Percentiles rank a stretch among this genome's conserved stretches.
Conservation (phyloP, 1,140 invertebrate species). For the Drosophila mojavensis region DNA sequence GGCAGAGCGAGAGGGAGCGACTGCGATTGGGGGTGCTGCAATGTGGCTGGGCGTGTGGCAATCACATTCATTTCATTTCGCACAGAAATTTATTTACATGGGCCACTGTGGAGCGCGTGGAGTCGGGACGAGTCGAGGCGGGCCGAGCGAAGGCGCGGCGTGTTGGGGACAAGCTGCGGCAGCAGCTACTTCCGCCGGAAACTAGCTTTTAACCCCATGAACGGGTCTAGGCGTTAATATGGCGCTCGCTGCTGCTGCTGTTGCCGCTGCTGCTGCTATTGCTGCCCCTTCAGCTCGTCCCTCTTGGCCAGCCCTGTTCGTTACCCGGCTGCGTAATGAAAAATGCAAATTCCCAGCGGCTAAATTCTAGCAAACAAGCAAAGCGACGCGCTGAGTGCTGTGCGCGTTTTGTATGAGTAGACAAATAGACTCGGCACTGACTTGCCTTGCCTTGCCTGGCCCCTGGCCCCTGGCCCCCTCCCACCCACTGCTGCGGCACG, state of each 20-base stretch:
- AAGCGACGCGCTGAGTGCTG: slow-evolving; percentile 75
- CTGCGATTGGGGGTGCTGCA: slow-evolving; percentile 6
- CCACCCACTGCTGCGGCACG: too few species aligned
- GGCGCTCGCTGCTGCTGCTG: slow-evolving; percentile 46
- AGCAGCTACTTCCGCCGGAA: slow-evolving; percentile 79
- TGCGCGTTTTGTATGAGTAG: slow-evolving; percentile 58
- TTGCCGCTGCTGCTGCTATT: background rate
- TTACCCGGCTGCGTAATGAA: slow-evolving; percentile 67
- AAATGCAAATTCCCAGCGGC: slow-evolving; percentile 82
- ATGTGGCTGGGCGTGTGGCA: slow-evolving; percentile 56
- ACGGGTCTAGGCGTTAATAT: slow-evolving; percentile 81
- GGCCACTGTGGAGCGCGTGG: slow-evolving; percentile 35
- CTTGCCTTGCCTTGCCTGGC: slow-evolving; percentile 21
- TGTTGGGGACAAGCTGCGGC: slow-evolving; percentile 60
- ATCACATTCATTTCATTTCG: slow-evolving; percentile 82
- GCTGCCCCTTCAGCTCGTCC: background rate
- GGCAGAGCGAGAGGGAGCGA: background rate
- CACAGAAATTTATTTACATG: slow-evolving; percentile 80
- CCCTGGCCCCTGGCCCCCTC: too few species aligned
- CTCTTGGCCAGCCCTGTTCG: slow-evolving; percentile 14
- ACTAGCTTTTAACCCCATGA: slow-evolving; percentile 83
- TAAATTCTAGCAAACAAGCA: slow-evolving; percentile 81
- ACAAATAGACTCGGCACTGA: slow-evolving; percentile 59
- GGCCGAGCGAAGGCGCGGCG: background rate
- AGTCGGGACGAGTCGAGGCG: background rate